Base-by-base conservation (phyloP, 2,797 vertebrate genomes). In the Setipinna tenuifilis region DNA sequence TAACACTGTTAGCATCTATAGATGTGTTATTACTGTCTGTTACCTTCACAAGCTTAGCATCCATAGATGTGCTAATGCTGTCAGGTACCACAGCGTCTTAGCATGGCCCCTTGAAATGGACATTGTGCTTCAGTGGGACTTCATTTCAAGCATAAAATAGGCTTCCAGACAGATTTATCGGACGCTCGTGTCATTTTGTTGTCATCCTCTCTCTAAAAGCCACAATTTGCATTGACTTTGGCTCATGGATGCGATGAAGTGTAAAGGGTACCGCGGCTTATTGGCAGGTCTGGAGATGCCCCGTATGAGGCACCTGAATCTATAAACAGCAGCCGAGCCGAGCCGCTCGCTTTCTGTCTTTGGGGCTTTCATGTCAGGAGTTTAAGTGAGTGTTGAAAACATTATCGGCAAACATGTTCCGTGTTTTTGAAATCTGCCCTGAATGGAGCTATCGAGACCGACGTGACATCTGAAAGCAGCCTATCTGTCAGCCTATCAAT, bases 211-310 rank as follows among this genome's bases (percentile, higher is more conserved):
- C 25, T 87, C 81, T 83, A 41, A 82, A 85, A 87, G 85, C 87
- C 85, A 87, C 89, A 83, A 82, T 88, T 88, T 83, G 44, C 85
- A 82, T 89, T 87, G 86, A 81, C 88, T 89, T 85, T 88, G 68
- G 84, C 87, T 84, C 83, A 89, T n/a, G n/a, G 61, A 82, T 82
- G 87, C 87, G 84, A 85, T 87, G 65, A 75, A 89, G 88, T 82
- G 41, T 87, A 89, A 89, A 89, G 85, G 81, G 84, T 86, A 84
- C 82, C 62, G 86, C 81, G 84, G 71, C 50, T 75, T 50, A 87
- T 82, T 83, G 90, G 83, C 87, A 89, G 84, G 86, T 87, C 85
- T 85, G 87, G 85, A 83, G 80, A 81, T 61, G 11, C 11, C 84
- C 83, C 82, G 83, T 83, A 84, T 62, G 59, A 86, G 65, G 68